Base-by-base conservation (phyloP, 1,140 invertebrate species). In the Metaphire vulgaris region DNA sequence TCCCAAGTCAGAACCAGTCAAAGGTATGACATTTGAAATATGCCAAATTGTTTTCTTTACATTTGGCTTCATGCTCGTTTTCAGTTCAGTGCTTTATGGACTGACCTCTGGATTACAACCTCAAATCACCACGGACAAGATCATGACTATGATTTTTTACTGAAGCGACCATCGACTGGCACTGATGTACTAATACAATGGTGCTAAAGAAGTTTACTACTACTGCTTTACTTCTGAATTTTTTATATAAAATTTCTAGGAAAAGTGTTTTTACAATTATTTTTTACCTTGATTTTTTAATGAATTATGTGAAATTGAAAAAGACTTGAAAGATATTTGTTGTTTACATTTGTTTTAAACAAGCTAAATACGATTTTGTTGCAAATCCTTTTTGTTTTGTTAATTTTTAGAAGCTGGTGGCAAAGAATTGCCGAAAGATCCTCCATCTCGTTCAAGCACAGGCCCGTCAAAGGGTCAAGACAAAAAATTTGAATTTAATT, bases 391-490 rank as follows among this genome's bases (percentile, higher is more conserved):
- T 56, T 6, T 56, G 41, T 56, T 56, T 56, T 56, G 6, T 56
- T 56, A 6, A 56, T 30, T 68, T n/a, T 56, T 71, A 74, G 69
- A 32, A 66, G 65, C 64, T 41, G 33, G 32, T 33, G 33, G 41
- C 56, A 69, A 33, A 76, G 68, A 76, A 78, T 56, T 56, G 21
- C 6, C 68, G 73, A 70, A 73, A 87, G 89, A 78, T 85, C 79
- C 82, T 80, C 70, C 70, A 31, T 72, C 70, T 0, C 32, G 70
- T 12, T 56, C 41, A 21, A 56, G 41, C 41, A 80, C 65, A 70
- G n/a, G 15, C 28, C 56, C 66, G 67, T 16, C 68, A 87, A 77
- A 72, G 76, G 15, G 69, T 29, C 75, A 68, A n/a, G 79, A 79
- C 33, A 78, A 78, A 75, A 78, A 78, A 72, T 69, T 75, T 67